These are phyloP conservation scores for Lagopus leucura DNA, from an alignment of 2,113 vertebrate species.

Conservation along the genomic window DNA sequence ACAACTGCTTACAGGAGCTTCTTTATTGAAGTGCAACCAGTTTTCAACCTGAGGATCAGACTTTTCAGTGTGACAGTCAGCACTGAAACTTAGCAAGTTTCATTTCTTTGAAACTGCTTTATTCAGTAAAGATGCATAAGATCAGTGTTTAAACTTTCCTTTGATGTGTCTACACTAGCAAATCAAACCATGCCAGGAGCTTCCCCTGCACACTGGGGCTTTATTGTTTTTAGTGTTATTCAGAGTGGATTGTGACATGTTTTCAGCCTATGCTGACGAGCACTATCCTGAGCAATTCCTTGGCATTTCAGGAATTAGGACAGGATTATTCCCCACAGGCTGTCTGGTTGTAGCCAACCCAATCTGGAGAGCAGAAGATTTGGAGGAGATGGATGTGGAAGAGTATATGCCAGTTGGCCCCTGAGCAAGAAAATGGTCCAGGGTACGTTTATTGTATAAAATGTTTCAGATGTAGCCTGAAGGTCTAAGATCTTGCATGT, in stretches of 20 bases:
- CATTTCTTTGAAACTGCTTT: not conserved
- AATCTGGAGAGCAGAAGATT: not conserved
- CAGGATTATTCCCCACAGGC: not conserved
- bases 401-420: not conserved
- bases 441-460: conserved; percentile 12
- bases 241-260: not conserved
- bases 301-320: not conserved
- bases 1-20: not conserved
- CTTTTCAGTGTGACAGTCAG: not conserved
- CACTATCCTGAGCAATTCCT: not conserved
- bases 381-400: not conserved
- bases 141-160: conserved; percentile 1
- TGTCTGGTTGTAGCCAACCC: not conserved
- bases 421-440: conserved; percentile 5
- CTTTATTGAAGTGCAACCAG: not conserved
- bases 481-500: not conserved
- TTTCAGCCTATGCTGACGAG: not conserved
- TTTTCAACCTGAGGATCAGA: not conserved
- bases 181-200: not conserved
- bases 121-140: not conserved
- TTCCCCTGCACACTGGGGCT: not conserved
- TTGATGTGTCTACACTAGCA: not conserved
- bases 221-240: not conserved
- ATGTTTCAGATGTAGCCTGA: not conserved
- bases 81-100: not conserved